A percentile compares a stretch with the other conserved stretches of the same genome.
phyloP scores from a whole-genome alignment of 2,113 vertebrate species.

The Sylvia atricapilla region DNA sequence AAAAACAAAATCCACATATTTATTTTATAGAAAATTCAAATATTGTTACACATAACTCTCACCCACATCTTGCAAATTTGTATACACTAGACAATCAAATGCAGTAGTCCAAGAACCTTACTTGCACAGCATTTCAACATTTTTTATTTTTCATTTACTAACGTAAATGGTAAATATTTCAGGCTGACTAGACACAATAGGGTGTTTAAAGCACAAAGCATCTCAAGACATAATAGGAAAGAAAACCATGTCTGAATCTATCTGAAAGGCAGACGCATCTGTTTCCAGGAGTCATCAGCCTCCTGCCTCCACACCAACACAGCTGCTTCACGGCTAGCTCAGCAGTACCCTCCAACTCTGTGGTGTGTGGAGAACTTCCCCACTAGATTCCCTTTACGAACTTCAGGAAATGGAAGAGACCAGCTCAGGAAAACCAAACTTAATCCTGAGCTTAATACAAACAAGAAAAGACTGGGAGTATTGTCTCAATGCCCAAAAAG shows the following conservation, averaged over 20 bases:
- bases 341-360: not conserved
- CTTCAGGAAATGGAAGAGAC: not conserved
- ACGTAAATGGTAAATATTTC: not conserved
- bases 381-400: not conserved
- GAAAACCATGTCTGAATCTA: not conserved
- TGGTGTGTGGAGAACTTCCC: not conserved
- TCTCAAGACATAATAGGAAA: not conserved
- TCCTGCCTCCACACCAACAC: not conserved
- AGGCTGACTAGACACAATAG: not conserved
- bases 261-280: not conserved
- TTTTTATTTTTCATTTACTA: not conserved
- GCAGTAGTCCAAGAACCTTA: not conserved
- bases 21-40: conserved; percentile 2
- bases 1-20: not conserved
- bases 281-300: not conserved
- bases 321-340: not conserved
- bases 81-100: not conserved
- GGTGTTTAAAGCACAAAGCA: not conserved
- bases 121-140: not conserved
- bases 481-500: fast-evolving
- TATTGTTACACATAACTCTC: not conserved
- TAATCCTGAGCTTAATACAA: not conserved
- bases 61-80: not conserved
- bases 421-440: not conserved
- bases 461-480: not conserved